Evolutionary conservation across 2,113 vertebrate species (phyloP), one percentile per base, ranked within the genome.

Genomic region (Octodon degus): DNA sequence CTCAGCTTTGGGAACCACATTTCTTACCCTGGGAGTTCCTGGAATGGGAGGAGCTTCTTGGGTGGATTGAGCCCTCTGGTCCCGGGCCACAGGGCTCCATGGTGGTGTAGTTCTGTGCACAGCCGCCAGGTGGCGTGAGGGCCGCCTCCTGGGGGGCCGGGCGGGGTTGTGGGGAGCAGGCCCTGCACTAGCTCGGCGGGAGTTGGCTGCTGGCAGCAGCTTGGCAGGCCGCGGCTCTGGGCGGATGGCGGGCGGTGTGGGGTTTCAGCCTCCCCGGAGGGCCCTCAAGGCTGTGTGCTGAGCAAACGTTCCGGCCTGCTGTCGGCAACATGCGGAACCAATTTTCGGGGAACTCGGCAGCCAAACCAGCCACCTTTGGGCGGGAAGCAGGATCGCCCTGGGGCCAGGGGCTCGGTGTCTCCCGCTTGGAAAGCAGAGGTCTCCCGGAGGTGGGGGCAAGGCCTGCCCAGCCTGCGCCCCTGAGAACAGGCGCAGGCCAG

Each of bases 251-350:
- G 81, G 91, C 77, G 70, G 19, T 96, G 93, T 97, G 97, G 97
- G 97, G 98, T 98, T 98, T 98, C 97, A 96, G 90, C 95, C 95
- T 98, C 98, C 97, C 98, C 37, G 97, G 97, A 98, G 97, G 97
- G 93, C 96, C 97, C 91, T 98, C 97, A 94, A 81, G 96, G 97
- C 98, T 98, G 97, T 95, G 96, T 76, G 74, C 96, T 98, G 91
- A 97, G 97, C 98, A 98, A 98, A 94, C 4, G 22, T 97, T 97
- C 92, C 89, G 86, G 98, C 96, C 77, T 97, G 97, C 97, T 97
- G 96, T 97, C 96, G 53, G 82, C 92, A 98, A 97, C 98, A 98
- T 97, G 96, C 96, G 97, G 97, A 98, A 98, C 74, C 94, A 97
- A 98, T 98, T 98, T 98, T 96, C 91, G 50, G 97, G 85, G 86